Evolutionary conservation across 2,113 vertebrate species (phyloP), one percentile per base, ranked within the genome.

Genomic region (Octodon degus): DNA sequence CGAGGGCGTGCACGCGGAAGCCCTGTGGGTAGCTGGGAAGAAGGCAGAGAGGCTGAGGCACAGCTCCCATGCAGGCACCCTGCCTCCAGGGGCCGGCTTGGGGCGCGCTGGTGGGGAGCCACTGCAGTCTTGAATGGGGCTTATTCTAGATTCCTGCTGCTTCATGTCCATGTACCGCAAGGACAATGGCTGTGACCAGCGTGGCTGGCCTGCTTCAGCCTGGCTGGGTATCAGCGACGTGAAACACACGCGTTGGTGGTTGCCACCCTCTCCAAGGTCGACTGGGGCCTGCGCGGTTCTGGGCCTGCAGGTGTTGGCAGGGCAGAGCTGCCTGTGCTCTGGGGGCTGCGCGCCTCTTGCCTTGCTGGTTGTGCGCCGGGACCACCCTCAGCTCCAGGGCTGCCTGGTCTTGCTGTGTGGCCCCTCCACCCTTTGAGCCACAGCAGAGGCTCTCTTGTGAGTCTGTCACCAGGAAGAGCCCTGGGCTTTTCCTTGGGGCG

Each of bases 51-150:
- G n/a, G 17, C 2, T 0, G n/a, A 20, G 74, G n/a, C 58, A 24
- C 55, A 25, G 4, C 17, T 16, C 47, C 86, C 0, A 0, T 1
- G 0, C 6, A 12, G 87, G 34, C 82, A 83, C 22, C 4, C 0
- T 55, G 43, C 30, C 7, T 1, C 1, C 16, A 24, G 30, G 70
- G 4, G 67, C 5, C 43, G 63, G 20, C 17, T 37, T 65, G 40
- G 79, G 6, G 58, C 17, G n/a, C 47, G 25, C 22, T 58, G 27
- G 1, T 1, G 19, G 58, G 27, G 32, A 81, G 14, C 86, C 58
- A 12, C 43, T 34, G 65, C 37, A 30, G 53, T 32, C 53, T 16
- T 16, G 32, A 43, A 24, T 9, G 22, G 43, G n/a, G 34, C 11
- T 24, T 37, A 0, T 25, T 1, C 24, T 83, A 5, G 47, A 32